Base-by-base conservation (phyloP, 1,140 invertebrate genomes). In the Thaumetopoea pityocampa region DNA sequence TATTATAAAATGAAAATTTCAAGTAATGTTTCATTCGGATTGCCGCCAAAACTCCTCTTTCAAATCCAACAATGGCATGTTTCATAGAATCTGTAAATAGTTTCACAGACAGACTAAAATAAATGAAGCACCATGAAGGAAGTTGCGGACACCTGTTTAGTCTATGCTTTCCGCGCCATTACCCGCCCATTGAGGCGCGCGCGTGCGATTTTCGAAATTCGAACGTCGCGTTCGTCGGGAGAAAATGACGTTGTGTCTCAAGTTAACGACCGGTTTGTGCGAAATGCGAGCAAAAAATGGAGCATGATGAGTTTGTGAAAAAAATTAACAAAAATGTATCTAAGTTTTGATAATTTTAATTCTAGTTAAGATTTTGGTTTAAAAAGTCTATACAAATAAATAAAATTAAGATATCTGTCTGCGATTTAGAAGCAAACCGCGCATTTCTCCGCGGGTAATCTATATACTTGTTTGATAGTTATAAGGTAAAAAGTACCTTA, bases 101-200 rank as follows among this genome's bases (percentile, higher is more conserved):
- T 7, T 15, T 7, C 23, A 9, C 7, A 37, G 15, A 51, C 46
- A 32, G 34, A 35, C 33, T 37, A 43, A 56, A 38, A 60, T 48
- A 41, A 41, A 41, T 19, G 22, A 5, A 11, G 28, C 15, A 36
- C 26, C 24, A n/a, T n/a, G n/a, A n/a, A n/a, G 27, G 14, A 45
- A 38, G 40, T 35, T 34, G 41, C 24, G 43, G 46, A 60, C 60
- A 71, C 63, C 65, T 72, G 67, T 68, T 67, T 72, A 66, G 60
- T 67, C 69, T 76, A 68, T 67, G 59, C 52, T 67, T 79, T 71
- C 69, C 71, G 46, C 56, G 61, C 57, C 74, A 76, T 76, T 68
- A 65, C 43, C 38, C 56, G 56, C 54, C 52, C 61, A 61, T 51
- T 71, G 48, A 72, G 43, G 40, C 51, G 62, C 44, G 48, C 57